phyloP scores from a whole-genome alignment of 2,113 vertebrate species.

The Numenius arquata region DNA sequence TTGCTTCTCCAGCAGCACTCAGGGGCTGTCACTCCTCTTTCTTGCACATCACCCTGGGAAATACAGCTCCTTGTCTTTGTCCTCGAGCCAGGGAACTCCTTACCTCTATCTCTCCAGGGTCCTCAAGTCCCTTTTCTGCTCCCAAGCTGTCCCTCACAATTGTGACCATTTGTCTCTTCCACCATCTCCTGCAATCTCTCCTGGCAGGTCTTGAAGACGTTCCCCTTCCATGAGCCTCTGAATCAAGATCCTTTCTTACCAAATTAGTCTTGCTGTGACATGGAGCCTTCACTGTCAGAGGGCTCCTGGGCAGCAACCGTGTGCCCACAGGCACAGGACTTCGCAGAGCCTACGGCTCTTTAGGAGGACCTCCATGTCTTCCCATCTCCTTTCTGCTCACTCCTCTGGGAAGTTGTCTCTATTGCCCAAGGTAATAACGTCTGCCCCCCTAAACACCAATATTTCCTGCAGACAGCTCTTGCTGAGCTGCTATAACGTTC shows the following conservation, averaged over 20 bases:
- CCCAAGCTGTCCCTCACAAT: not conserved
- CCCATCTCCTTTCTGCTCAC: not conserved
- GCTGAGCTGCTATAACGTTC: not conserved
- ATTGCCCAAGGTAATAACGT: not conserved
- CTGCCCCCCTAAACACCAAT: not conserved
- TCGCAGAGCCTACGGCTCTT: not conserved
- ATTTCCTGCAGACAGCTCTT: not conserved
- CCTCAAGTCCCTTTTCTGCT: not conserved
- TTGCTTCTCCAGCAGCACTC: not conserved
- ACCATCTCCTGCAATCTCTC: not conserved
- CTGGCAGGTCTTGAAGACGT: not conserved
- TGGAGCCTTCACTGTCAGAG: not conserved
- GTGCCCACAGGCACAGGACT: not conserved
- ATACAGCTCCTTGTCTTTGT: not conserved
- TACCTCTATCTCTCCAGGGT: not conserved
- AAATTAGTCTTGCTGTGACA: not conserved
- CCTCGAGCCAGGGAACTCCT: not conserved
- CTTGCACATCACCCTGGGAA: not conserved
- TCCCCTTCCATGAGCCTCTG: not conserved
- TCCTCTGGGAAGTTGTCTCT: not conserved
- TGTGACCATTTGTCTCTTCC: not conserved
- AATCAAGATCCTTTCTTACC: not conserved
- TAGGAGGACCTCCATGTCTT: not conserved
- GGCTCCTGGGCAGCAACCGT: not conserved
- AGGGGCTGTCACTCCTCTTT: not conserved